phyloP scores from a whole-genome alignment of 2,797 vertebrate genomes.

The Periparus ater region DNA sequence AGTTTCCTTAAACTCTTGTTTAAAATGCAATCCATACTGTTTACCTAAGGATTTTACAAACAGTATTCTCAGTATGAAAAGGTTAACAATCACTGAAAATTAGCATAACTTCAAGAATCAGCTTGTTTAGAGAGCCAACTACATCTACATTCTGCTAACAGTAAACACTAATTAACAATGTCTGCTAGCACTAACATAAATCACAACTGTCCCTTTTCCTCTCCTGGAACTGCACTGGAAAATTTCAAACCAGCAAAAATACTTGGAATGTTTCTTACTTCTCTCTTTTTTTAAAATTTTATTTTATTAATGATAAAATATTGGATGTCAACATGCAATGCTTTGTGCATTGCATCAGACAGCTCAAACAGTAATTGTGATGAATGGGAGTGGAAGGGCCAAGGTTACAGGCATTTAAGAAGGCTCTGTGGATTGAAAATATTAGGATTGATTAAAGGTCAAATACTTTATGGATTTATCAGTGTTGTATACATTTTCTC shows the following conservation, averaged over 20 bases:
- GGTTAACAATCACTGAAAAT: slow-evolving; percentile 4
- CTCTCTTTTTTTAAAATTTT: neutral
- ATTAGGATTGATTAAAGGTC: slow-evolving; percentile 82
- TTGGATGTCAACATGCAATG: slow-evolving; percentile 71
- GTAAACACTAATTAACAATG: slow-evolving; percentile 66
- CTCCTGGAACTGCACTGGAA: slow-evolving; percentile 70
- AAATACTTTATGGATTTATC: slow-evolving; percentile 81
- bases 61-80: neutral
- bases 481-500: slow-evolving; percentile 71
- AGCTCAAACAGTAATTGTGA: slow-evolving; percentile 79
- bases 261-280: slow-evolving; percentile 73
- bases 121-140: slow-evolving; percentile 3
- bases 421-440: slow-evolving; percentile 75
- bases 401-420: slow-evolving; percentile 74
- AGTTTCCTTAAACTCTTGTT: neutral
- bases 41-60: neutral
- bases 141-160: neutral
- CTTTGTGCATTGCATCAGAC: slow-evolving; percentile 74
- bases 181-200: slow-evolving; percentile 64
- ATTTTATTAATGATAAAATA: slow-evolving; percentile 83
- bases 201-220: slow-evolving; percentile 56
- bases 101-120: neutral
- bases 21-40: neutral
- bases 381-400: slow-evolving; percentile 73
- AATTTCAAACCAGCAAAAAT: slow-evolving; percentile 74